Evolutionary conservation across 2,797 vertebrate species (phyloP), one percentile per base, ranked within the genome.

Genomic region (Cryptoblepharus egeriae): DNA sequence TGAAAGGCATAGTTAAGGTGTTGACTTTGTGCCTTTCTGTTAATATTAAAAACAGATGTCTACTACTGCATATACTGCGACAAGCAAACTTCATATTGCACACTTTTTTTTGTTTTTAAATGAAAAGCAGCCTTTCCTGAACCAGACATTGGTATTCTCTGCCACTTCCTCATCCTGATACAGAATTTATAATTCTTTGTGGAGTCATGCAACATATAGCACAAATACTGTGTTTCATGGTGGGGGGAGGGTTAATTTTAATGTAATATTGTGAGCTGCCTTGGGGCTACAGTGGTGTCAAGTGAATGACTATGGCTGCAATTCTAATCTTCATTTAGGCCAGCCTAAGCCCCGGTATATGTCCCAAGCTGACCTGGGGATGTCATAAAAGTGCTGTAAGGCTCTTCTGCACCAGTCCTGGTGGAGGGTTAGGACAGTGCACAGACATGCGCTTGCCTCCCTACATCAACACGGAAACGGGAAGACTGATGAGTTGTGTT

Each of bases 41-140:
- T 83, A 69, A 82, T 87, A 91, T 92, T 92, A 79, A 89, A 89
- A 77, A 13, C 81, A 92, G 79, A 81, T 89, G 83, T 52, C 18
- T 4, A 28, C 30, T 75, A 85, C 70, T 61, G 70, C 45, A 55
- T 80, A 42, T 88, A 83, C 67, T 28, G 55, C 71, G 76, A 75
- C n/a, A 22, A 30, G 11, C 5, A n/a, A 80, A 72, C 49, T 72
- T 32, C n/a, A 52, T 52, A 32, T 55, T 55, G n/a, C n/a, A 72
- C 70, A 55, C n/a, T 32, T 72, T 30, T 49, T 49, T 52, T 52
- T 52, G 49, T 64, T 77, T 30, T 32, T 30, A 45, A 22, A 65
- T 45, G 30, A 35, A 79, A n/a, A 52, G n/a, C 20, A 73, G n/a
- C 5, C 68, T 73, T 73, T 35, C 32, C n/a, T 7, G 8, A n/a